Evolutionary conservation across 2,797 vertebrate genomes (phyloP).

Genomic region (Chrosomus eos): DNA sequence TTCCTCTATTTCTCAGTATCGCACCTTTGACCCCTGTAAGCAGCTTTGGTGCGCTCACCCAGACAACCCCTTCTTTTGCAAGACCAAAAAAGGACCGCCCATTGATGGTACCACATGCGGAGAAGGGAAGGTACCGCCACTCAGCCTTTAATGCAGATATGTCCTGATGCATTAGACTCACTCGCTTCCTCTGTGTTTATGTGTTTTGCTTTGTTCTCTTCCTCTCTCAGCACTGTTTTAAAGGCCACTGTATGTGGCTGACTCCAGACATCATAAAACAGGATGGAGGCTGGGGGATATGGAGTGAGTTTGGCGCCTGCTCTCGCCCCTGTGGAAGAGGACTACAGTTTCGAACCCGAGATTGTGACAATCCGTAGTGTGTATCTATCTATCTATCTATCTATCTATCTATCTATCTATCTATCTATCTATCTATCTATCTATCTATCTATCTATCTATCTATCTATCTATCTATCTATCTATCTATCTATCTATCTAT

Average conservation of each 20-base stretch:
- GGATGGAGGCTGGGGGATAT: constrained; percentile 93
- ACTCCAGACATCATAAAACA: constrained; percentile 94
- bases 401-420: background rate
- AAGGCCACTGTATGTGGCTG: constrained; percentile 96
- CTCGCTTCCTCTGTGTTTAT: constrained; percentile 6
- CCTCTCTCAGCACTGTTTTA: constrained; percentile 90
- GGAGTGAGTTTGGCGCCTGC: constrained; percentile 95
- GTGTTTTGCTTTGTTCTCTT: constrained; percentile 4
- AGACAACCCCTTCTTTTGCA: constrained; percentile 98
- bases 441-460: too few species aligned
- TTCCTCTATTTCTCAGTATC: constrained; percentile 86
- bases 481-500: background rate
- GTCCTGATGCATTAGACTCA: background rate
- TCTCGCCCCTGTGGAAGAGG: constrained; percentile 92
- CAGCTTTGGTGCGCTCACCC: constrained; percentile 99
- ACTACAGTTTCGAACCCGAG: constrained; percentile 89
- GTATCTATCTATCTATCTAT: background rate
- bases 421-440: background rate
- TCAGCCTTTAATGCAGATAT: constrained; percentile 4
- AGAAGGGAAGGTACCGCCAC: constrained; percentile 85
- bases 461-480: background rate
- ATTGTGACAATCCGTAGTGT: constrained; percentile 93
- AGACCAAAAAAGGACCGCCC: constrained; percentile 98
- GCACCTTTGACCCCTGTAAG: constrained; percentile 96
- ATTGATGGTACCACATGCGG: constrained; percentile 96